Base-by-base conservation (phyloP, 2,113 vertebrate genomes). In the Conger conger region DNA sequence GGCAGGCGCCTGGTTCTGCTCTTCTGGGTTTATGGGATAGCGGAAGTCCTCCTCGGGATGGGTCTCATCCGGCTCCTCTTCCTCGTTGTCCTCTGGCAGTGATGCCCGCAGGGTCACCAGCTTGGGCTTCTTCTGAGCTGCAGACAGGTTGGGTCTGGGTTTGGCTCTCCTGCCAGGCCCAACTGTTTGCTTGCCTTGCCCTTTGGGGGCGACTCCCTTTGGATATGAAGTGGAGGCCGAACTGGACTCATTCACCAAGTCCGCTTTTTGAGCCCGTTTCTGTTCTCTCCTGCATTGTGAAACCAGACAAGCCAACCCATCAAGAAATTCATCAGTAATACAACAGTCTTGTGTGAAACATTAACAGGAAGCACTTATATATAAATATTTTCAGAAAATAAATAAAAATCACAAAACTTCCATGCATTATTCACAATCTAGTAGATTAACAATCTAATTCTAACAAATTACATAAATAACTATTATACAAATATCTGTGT, bases 31-130 rank as follows among this genome's bases (percentile, higher is more conserved):
- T 85, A 94, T 89, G 13, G 86, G 85, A 77, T 20, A 94, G 79
- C 85, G 90, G 77, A 92, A 92, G 80, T 95, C 95, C 87, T 94
- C 92, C 40, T 90, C 89, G 76, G 86, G 88, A 23, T 83, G 83
- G 15, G 81, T 87, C 1, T 89, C 89, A 0, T 83, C 80, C 13
- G 91, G 93, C 16, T 90, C 87, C 0, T 95, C 96, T 17, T 95
- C 95, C 36, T 96, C 95, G 1, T 96, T 95, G 0, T 94, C 94
- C 45, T 97, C 96, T n/a, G 94, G 91, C 73, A 91, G 94, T 63
- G 95, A 96, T 80, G 97, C 96, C 57, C 95, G 88, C 40, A 99
- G 95, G 0, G 96, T 99, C 84, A 99, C 93, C 40, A 99, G 92
- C 54, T 92, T 93, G 85, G 92, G 83, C 88, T 94, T 96, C 50